Base-by-base conservation (phyloP, 2,113 vertebrate genomes). In the Picathartes gymnocephalus region DNA sequence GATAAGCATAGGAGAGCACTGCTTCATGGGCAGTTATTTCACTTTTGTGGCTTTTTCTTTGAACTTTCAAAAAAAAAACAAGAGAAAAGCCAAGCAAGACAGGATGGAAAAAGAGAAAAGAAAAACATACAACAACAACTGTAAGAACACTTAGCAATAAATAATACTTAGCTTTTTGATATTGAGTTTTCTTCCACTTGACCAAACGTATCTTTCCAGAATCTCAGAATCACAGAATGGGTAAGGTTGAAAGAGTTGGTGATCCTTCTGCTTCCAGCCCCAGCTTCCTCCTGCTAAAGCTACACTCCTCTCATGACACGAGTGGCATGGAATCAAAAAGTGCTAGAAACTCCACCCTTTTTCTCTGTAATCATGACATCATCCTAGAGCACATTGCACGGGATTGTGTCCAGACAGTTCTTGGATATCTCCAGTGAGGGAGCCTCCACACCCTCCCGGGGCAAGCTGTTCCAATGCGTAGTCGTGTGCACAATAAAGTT, bases 401-500 rank as follows among this genome's bases (percentile, higher is more conserved):
- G 7, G 12, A 42, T 13, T 48, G 4, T 25, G 30, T 27, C 61
- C 40, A 61, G n/a, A 16, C 10, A 18, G 14, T 9, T 40, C 20
- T 48, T 35, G 11, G 61, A 19, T 54, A 35, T 61, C 40, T 82
- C 25, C 54, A 54, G 17, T 69, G 25, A 69, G 14, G 14, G 14
- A 61, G 8, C 23, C 8, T 37, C 30, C n/a, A 53, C 30, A 47
- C 4, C 9, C 7, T 40, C 30, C 35, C 30, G 47, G 47, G 17
- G 30, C 20, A 53, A 27, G 27, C 47, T 69, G 17, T 31, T 61
- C 2, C 4, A 47, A 24, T 23, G 47, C 15, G 21, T 1, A 1
- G 11, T 15, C 1, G 0, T 12, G 13, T 1, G 0, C 14, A 35
- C 12, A 40, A 21, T 54, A 15, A 68, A 47, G 11, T 69, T 69